Conservation (phyloP, 2,113 vertebrate genomes). For the Lutjanus erythropterus region DNA sequence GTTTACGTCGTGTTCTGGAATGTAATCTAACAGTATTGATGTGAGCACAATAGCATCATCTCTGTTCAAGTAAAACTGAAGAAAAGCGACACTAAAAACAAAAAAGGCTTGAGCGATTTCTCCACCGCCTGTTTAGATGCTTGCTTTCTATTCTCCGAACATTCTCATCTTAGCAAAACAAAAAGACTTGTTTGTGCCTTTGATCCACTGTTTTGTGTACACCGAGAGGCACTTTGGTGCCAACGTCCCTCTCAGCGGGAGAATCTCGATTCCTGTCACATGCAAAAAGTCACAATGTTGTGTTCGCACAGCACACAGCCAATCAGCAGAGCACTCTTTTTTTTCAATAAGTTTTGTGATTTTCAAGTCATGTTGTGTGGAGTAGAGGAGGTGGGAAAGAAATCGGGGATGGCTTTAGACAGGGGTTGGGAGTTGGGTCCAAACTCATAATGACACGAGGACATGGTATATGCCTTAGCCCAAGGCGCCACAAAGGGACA, state of each 20-base stretch:
- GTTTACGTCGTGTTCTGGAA: constrained; percentile 17
- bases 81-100: not conserved
- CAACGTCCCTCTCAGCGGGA: constrained; percentile 36
- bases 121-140: constrained; percentile 14
- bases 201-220: constrained; percentile 48
- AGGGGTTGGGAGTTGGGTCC: constrained; percentile 8
- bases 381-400: constrained; percentile 25
- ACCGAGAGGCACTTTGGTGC: constrained; percentile 30
- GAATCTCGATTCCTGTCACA: constrained; percentile 22
- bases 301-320: constrained; percentile 1
- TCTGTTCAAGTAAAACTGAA: constrained; percentile 16
- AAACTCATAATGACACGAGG: constrained; percentile 37
- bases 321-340: constrained; percentile 10
- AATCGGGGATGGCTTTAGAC: constrained; percentile 13
- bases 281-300: constrained; percentile 6
- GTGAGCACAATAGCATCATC: constrained; percentile 12
- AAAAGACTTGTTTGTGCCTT: constrained; percentile 44
- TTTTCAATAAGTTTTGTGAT: constrained; percentile 5
- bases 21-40: constrained; percentile 11
- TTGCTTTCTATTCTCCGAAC: constrained; percentile 35
- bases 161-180: constrained; percentile 43
- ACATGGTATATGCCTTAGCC: constrained; percentile 45
- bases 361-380: not conserved
- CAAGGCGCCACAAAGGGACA: constrained; percentile 18
- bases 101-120: constrained; percentile 16